Percentiles rank a stretch among this genome's conserved stretches.
Conservation (phyloP, 2,888 invertebrate species). For the Notodonta ziczac region DNA sequence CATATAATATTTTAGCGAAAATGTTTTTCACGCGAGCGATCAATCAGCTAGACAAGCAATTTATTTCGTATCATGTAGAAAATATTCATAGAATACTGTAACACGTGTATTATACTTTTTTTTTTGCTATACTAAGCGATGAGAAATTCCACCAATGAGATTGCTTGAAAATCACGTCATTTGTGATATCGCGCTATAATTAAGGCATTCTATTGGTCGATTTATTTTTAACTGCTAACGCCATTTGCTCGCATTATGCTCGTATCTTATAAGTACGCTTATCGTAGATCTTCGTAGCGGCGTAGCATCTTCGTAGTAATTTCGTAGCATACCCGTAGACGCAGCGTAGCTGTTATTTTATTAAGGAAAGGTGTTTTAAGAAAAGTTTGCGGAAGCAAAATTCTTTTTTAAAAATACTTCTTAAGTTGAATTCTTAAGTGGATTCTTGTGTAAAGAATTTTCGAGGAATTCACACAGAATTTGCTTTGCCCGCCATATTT, state of each 20-base stretch:
- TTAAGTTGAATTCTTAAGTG: conserved; percentile 16
- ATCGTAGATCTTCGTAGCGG: conserved; percentile 1
- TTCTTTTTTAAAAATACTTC: conserved; percentile 9
- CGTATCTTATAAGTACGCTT: background rate
- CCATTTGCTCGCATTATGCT: no score
- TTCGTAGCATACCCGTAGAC: conserved; percentile 11
- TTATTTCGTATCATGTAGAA: conserved; percentile 13
- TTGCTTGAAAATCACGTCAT: background rate
- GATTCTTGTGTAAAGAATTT: conserved; percentile 5
- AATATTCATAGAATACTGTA: conserved; percentile 10
- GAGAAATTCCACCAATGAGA: background rate
- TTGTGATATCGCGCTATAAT: background rate
- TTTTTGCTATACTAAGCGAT: background rate
- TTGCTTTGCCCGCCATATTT: background rate
- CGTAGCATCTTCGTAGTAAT: conserved; percentile 3
- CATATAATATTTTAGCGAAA: background rate
- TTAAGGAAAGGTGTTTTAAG: conserved; percentile 15
- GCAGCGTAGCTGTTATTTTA: conserved; percentile 20
- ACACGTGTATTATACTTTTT: background rate
- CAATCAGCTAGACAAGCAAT: conserved; percentile 19
- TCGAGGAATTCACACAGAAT: background rate
- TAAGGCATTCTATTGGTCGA: background rate
- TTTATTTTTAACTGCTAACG: background rate
- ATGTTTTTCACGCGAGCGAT: conserved; percentile 13
- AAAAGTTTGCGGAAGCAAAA: conserved; percentile 15